Evolutionary conservation across 2,797 vertebrate genomes (phyloP).

Genomic region (Melopsittacus undulatus): DNA sequence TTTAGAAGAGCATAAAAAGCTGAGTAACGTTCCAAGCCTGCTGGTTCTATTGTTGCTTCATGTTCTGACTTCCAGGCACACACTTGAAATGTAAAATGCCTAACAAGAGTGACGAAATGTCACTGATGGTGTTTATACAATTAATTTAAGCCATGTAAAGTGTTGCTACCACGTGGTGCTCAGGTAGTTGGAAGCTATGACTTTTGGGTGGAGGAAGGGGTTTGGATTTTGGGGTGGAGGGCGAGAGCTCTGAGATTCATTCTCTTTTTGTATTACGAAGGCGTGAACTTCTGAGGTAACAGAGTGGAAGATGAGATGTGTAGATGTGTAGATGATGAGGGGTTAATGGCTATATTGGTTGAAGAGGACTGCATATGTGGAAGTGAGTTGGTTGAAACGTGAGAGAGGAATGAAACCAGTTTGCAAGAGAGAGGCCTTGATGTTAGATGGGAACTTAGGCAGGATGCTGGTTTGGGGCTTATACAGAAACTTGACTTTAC

Average conservation of each 20-base stretch:
- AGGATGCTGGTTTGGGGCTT: background rate
- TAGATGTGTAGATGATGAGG: background rate
- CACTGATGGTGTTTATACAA: background rate
- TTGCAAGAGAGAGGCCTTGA: background rate
- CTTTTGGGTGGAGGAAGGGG: background rate
- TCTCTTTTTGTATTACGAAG: background rate
- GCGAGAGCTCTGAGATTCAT: background rate
- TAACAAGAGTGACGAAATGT: background rate
- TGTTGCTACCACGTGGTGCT: background rate
- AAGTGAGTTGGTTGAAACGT: background rate
- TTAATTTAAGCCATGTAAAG: background rate
- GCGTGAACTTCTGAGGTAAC: background rate
- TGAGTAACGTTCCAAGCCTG: background rate
- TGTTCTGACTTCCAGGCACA: background rate
- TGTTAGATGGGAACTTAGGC: background rate
- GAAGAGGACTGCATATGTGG: background rate
- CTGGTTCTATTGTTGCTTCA: background rate
- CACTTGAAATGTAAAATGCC: background rate
- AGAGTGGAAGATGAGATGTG: background rate
- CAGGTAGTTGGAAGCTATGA: background rate
- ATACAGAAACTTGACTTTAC: background rate
- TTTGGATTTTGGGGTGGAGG: background rate
- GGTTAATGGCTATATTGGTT: background rate
- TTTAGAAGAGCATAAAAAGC: background rate
- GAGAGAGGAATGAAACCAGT: background rate